Evolutionary conservation across 2,888 invertebrate genomes (phyloP), one percentile per base, ranked within the genome.

Genomic region (Acronicta psi): DNA sequence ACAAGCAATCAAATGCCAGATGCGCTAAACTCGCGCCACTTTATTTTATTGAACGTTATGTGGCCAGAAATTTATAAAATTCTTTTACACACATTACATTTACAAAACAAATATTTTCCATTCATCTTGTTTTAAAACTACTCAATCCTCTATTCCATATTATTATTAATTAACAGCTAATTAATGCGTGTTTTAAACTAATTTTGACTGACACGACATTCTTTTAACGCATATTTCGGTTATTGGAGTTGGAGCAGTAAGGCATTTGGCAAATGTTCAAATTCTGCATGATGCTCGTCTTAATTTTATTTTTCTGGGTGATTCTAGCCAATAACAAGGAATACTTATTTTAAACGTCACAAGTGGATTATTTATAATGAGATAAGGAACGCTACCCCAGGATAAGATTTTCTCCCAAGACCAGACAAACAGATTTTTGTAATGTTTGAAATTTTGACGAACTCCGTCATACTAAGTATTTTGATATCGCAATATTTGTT

Each of bases 101-200:
- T 38, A 8, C 10, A 18, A 43, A 42, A 16, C 46, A 49, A 56
- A 52, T 60, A 70, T 71, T 45, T 14, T 16, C 38, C 18, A 73
- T 71, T 63, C 18, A 34, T 25, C 14, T 43, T 34, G 11, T 57
- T 55, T 47, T 46, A 54, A 25, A 37, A 53, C 49, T 37, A 51
- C 38, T 8, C 37, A 29, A 53, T 41, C 18, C 18, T 10, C n/a
- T 58, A 41, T 49, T 13, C 44, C 58, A 62, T 54, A 71, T 67
- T 18, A 63, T 55, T 56, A 44, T 38, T 59, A 54, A 75, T 73
- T 73, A 76, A 56, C 14, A 13, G 44, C 62, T 69, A 74, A 73
- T 55, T 53, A 64, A 4, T n/a, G 18, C 7, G 56, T 58, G 17
- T 58, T 58, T 59, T 41, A 18, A 20, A 45, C 23, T 25, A 42